phyloP scores from a whole-genome alignment of 2,113 vertebrate species.

The Gila orcuttii region DNA sequence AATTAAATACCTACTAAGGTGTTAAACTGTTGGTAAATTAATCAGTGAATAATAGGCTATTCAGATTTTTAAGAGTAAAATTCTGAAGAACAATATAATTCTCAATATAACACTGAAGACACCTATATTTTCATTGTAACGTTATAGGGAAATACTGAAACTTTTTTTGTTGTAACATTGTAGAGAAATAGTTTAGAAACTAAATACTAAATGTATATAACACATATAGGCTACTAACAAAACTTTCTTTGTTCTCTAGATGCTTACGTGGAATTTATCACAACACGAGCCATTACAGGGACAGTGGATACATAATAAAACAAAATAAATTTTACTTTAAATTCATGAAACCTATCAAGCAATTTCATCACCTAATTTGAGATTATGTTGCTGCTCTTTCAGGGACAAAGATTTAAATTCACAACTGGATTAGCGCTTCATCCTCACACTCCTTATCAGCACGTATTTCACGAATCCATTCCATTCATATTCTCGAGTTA shows the following conservation, averaged over 20 bases:
- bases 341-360: background rate
- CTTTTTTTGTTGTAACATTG: background rate
- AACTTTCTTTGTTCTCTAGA: background rate
- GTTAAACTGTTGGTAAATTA: background rate
- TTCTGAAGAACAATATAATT: background rate
- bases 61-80: background rate
- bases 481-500: background rate
- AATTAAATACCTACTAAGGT: background rate
- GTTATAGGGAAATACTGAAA: no score
- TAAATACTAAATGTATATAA: background rate
- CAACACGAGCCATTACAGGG: background rate
- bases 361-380: background rate
- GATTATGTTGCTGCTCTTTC: background rate
- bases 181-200: no score
- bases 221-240: background rate
- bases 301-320: background rate
- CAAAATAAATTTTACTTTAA: background rate
- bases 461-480: constrained; percentile 24
- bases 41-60: background rate
- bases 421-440: background rate
- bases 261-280: background rate
- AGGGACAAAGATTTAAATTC: background rate
- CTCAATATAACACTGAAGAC: background rate
- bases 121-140: background rate
- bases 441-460: background rate